phyloP scores from a whole-genome alignment of 1,140 invertebrate species.

The Drosophila bifasciata region DNA sequence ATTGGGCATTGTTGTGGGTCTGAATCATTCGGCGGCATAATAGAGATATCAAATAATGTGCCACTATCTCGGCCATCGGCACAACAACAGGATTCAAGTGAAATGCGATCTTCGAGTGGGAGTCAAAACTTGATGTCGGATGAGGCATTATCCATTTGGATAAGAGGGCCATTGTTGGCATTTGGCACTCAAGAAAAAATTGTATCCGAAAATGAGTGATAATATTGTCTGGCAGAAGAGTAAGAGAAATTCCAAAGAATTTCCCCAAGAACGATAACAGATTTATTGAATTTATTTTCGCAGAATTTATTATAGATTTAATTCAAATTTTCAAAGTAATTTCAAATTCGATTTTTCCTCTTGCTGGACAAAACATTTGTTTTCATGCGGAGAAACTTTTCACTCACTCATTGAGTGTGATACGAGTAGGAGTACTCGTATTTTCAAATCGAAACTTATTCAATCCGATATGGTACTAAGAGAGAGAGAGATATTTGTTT shows the following conservation, averaged over 20 bases:
- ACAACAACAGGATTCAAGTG: slow-evolving; percentile 6
- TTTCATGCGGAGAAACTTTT: no score
- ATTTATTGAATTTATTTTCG: slow-evolving; percentile 22
- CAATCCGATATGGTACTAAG: slow-evolving; percentile 34
- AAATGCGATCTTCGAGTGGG: slow-evolving; percentile 6
- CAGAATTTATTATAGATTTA: neutral
- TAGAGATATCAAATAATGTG: slow-evolving; percentile 43
- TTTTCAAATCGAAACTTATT: slow-evolving; percentile 41
- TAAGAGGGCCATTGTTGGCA: neutral
- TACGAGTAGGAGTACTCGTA: slow-evolving; percentile 2
- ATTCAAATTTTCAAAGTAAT: neutral
- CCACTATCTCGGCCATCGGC: slow-evolving; percentile 5
- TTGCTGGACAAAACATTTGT: no score
- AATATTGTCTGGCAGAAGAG: no score
- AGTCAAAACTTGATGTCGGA: neutral
- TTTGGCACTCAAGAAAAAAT: slow-evolving; percentile 12
- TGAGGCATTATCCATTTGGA: slow-evolving; percentile 35
- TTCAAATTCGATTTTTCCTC: slow-evolving; percentile 25
- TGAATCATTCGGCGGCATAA: slow-evolving; percentile 37
- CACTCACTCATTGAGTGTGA: no score
- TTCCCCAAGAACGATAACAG: slow-evolving; percentile 3
- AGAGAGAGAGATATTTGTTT: slow-evolving; percentile 31
- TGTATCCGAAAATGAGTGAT: neutral
- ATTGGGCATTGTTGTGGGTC: slow-evolving; percentile 23
- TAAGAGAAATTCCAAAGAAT: neutral